These are phyloP conservation scores for Ornithorhynchus anatinus DNA, from an alignment of 2,113 vertebrate genomes.

Conservation along the genomic window DNA sequence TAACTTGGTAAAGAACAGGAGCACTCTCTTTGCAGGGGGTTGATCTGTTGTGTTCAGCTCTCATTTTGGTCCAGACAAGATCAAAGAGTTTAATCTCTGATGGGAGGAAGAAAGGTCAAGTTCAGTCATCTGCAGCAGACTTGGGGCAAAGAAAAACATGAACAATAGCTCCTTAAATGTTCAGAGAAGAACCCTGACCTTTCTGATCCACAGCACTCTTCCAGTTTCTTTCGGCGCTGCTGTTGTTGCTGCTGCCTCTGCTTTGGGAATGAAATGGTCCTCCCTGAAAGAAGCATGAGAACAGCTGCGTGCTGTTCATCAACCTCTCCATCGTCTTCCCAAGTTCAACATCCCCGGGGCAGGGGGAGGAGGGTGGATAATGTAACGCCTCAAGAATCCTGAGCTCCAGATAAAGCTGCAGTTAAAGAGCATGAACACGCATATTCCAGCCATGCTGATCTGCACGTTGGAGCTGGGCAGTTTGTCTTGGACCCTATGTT, in stretches of 20 bases:
- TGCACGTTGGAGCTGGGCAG: background rate
- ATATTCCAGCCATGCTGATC: background rate
- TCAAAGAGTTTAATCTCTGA: constrained; percentile 74
- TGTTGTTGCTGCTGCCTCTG: no score
- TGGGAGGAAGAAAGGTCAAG: constrained; percentile 55
- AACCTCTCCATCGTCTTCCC: background rate
- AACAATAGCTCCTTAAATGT: constrained; percentile 40
- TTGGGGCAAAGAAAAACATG: background rate
- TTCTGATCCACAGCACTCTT: background rate
- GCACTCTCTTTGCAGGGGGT: constrained; percentile 33
- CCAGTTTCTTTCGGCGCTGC: background rate
- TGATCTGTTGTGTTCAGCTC: constrained; percentile 56
- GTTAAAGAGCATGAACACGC: accelerated
- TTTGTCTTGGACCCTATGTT: background rate
- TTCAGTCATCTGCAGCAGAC: constrained; percentile 51
- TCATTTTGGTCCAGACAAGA: constrained; percentile 57
- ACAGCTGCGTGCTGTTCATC: constrained; percentile 11
- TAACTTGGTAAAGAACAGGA: constrained; percentile 45
- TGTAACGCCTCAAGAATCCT: accelerated
- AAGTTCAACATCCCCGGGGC: accelerated
- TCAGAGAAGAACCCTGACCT: constrained; percentile 23
- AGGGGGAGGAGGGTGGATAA: no score
- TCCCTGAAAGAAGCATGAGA: background rate
- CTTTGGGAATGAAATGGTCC: background rate
- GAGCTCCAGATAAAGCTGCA: background rate